Evolutionary conservation across 2,888 invertebrate genomes (phyloP).

Genomic region (Andrena trimmerana): DNA sequence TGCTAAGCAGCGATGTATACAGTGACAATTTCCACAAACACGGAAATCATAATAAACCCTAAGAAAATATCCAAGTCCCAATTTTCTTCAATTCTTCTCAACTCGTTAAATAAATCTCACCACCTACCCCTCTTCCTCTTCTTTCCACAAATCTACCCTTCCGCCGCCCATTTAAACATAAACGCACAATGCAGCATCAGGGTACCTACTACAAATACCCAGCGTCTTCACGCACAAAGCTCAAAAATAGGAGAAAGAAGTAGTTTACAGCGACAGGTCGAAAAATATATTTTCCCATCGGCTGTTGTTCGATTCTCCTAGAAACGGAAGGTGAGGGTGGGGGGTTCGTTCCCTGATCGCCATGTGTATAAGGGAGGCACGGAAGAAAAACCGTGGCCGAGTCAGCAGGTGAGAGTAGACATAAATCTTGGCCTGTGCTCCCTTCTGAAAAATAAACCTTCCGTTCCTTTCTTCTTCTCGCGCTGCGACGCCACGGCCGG

Average conservation of each 20-base stretch:
- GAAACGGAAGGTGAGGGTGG: slow-evolving; percentile 8
- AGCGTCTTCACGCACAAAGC: not conserved
- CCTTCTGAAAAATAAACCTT: slow-evolving; percentile 74
- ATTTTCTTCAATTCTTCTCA: no score
- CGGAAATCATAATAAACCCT: no score
- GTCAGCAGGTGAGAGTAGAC: slow-evolving; percentile 71
- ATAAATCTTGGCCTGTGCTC: slow-evolving; percentile 68
- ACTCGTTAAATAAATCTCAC: not conserved
- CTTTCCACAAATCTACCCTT: not conserved
- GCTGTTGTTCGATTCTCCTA: slow-evolving; percentile 10
- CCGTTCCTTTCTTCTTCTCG: slow-evolving; percentile 71
- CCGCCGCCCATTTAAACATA: not conserved
- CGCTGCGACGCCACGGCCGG: slow-evolving; percentile 63
- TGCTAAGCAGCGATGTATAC: no score
- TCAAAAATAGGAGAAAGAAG: not conserved
- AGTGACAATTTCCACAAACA: no score
- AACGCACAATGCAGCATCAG: not conserved
- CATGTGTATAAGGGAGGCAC: slow-evolving; percentile 7
- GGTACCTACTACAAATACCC: not conserved
- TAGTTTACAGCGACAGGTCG: not conserved
- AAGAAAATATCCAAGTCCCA: no score
- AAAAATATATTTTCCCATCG: slow-evolving; percentile 8
- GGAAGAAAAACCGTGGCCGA: slow-evolving; percentile 65
- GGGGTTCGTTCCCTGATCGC: not conserved
- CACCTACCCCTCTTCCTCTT: no score